These are phyloP conservation scores for Anthoscopus minutus DNA, from an alignment of 2,113 vertebrate genomes.

Conservation along the genomic window DNA sequence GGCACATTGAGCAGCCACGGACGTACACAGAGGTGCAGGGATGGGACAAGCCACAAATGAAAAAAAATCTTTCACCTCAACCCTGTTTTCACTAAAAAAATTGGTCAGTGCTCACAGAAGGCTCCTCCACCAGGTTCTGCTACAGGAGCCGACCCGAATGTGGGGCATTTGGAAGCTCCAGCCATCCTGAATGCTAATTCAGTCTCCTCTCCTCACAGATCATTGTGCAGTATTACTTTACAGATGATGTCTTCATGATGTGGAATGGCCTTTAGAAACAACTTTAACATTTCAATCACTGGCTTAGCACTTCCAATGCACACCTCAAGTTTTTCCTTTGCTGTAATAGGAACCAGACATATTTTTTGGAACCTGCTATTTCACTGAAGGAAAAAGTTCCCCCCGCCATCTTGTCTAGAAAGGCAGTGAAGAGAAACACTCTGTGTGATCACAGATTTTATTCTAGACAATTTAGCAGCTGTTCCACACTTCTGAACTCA, in stretches of 20 bases:
- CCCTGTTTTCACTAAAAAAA: not conserved
- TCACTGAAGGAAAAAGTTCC: conserved; percentile 17
- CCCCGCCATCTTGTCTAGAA: conserved; percentile 28
- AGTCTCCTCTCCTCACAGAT: conserved; percentile 36
- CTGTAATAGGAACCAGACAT: conserved; percentile 60
- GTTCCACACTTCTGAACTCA: not conserved
- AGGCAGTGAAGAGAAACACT: not conserved
- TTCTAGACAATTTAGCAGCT: conserved; percentile 1
- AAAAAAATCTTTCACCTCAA: not conserved
- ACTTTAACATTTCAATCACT: conserved; percentile 61
- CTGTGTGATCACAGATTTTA: not conserved
- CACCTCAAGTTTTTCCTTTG: conserved; percentile 57
- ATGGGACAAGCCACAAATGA: not conserved
- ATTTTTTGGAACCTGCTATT: conserved; percentile 40
- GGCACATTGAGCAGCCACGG: not conserved
- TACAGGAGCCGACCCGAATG: not conserved
- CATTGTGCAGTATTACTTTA: conserved; percentile 43
- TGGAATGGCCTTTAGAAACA: conserved; percentile 52
- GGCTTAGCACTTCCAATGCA: conserved; percentile 62
- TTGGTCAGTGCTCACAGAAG: not conserved
- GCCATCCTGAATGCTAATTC: not conserved
- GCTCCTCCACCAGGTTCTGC: not conserved
- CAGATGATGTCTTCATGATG: conserved; percentile 61
- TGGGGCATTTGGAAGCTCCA: not conserved
- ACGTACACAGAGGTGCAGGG: not conserved